Base-by-base conservation (phyloP, 2,113 vertebrate genomes). In the Microcebus ravelobensis region DNA sequence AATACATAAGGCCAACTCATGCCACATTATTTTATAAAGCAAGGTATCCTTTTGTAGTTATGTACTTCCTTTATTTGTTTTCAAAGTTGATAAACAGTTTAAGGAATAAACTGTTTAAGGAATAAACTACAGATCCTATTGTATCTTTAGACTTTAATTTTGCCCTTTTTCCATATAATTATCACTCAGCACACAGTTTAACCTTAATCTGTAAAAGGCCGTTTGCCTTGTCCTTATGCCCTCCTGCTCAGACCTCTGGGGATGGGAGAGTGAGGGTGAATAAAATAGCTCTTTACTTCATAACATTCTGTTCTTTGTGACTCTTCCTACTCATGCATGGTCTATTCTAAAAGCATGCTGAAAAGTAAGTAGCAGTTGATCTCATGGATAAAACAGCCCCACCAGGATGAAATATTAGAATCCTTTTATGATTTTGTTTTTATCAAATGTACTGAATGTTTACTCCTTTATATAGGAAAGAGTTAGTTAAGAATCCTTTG, bases 401-500 rank as follows among this genome's bases (percentile, higher is more conserved):
- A 87, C 92, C 36, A 96, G 90, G 84, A 94, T 91, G 87, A 97
- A 91, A 93, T 94, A 65, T 77, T 95, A 87, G 80, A 90, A 94
- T 68, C 12, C 25, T 82, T 90, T 52, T 92, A 11, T 96, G 96
- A 94, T 86, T 96, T 85, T 45, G 45, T 96, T 85, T 95, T 77
- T 91, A 97, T 96, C 73, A 97, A 85, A 96, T 96, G 85, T 92
- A 31, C 29, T 71, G 70, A 87, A 80, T 29, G 55, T 93, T 89
- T 96, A 80, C 25, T 94, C 14, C 65, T 95, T 95, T 96, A 95
- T 86, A 45, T 91, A 98, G 86, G 91, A 98, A 97, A 95, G 71
- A 96, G 96, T 98, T 98, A 96, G 96, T 98, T 98, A 98, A 87
- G 92, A 96, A 98, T 85, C 77, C 31, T 95, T 95, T 89, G 14